Percentiles rank a stretch among this genome's conserved stretches.
Conservation (phyloP, 53 echinoderm and acorn worm genomes). For the Hippasteria phrygiana region DNA sequence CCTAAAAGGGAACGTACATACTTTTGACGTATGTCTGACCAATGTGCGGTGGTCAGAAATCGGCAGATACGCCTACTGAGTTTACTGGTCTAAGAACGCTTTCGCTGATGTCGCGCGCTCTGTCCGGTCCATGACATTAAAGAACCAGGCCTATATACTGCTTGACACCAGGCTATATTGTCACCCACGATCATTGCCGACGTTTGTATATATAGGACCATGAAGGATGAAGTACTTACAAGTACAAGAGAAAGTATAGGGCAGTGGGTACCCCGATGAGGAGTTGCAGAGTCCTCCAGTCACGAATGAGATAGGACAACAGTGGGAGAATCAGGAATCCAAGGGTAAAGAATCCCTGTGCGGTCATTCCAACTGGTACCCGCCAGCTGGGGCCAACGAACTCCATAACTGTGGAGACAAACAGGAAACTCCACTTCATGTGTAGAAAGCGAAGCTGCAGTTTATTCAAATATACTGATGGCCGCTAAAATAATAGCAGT, state of each 20-base stretch:
- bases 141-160: neutral
- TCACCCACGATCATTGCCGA: too few relatives aligned
- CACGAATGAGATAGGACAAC: conserved; percentile 47
- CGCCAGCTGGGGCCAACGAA: conserved; percentile 51
- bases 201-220: too few relatives aligned
- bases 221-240: conserved; percentile 61
- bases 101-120: too few relatives aligned
- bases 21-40: too few relatives aligned
- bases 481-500: too few relatives aligned
- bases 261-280: conserved; percentile 69
- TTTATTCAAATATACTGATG: too few relatives aligned
- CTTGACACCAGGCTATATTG: neutral
- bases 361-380: conserved; percentile 19
- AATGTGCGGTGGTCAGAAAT: too few relatives aligned
- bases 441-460: too few relatives aligned
- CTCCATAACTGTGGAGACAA: conserved; percentile 30
- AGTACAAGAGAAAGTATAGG: conserved; percentile 71
- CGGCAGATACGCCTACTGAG: too few relatives aligned
- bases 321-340: conserved; percentile 32
- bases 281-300: conserved; percentile 62
- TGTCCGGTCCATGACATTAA: neutral
- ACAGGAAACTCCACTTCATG: neutral
- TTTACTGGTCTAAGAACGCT: too few relatives aligned
- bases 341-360: conserved; percentile 49
- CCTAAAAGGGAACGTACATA: too few relatives aligned